phyloP scores from a whole-genome alignment of 2,888 invertebrate species.

The Ectropis crepuscularia region DNA sequence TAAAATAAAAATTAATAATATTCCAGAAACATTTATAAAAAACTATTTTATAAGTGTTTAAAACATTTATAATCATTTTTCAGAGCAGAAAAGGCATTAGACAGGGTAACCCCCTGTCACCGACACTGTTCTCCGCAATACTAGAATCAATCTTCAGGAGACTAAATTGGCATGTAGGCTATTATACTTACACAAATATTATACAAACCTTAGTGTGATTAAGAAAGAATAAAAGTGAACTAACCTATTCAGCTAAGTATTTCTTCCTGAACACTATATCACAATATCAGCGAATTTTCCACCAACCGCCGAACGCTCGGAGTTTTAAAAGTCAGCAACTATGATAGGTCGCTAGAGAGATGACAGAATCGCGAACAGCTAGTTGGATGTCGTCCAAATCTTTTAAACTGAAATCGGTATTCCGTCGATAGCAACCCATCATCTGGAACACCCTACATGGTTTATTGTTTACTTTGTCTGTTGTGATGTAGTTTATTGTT shows the following conservation, averaged over 20 bases:
- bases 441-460: conserved; percentile 7
- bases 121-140: no score
- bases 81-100: no score
- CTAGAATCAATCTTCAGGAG: no score
- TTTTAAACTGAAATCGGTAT: conserved; percentile 50
- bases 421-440: conserved; percentile 40
- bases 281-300: not conserved
- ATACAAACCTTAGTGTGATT: not conserved
- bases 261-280: no score
- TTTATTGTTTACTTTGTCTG: not conserved
- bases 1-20: no score
- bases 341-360: conserved; percentile 5
- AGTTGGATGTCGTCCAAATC: conserved; percentile 49
- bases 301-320: not conserved
- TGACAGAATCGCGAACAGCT: conserved; percentile 42
- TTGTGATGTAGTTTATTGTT: not conserved
- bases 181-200: no score
- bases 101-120: no score
- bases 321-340: not conserved
- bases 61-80: no score
- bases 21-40: no score
- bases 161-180: no score
- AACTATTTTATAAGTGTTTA: no score
- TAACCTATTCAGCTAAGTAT: no score
- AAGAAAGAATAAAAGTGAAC: not conserved